Evolutionary conservation across 2,888 invertebrate species (phyloP).

Genomic region (Dynastes hyllus): DNA sequence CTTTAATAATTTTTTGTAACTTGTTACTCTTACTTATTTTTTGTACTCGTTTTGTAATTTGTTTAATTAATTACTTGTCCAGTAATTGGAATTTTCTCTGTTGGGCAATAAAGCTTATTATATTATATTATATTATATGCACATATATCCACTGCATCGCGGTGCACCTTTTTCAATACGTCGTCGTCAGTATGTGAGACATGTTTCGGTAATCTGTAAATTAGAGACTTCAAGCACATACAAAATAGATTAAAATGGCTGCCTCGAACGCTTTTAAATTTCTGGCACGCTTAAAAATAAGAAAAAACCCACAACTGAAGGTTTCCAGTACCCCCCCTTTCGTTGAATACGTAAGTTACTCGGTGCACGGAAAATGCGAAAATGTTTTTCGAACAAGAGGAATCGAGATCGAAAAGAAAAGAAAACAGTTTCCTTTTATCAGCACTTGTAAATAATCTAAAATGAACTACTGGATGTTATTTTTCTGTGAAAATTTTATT

Average conservation of each 20-base stretch:
- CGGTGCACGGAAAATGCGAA: conserved; percentile 61
- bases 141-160: no score
- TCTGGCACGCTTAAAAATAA: conserved; percentile 61
- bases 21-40: no score
- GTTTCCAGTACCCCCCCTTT: no score
- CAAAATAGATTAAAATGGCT: conserved; percentile 54
- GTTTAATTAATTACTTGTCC: no score
- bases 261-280: conserved; percentile 52
- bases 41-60: no score
- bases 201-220: conserved; percentile 53
- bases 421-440: background rate
- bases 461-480: no score
- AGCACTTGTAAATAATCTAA: no score
- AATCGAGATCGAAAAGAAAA: background rate
- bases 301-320: conserved; percentile 60
- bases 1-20: no score
- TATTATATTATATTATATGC: no score
- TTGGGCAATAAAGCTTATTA: no score
- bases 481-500: no score
- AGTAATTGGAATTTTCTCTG: no score
- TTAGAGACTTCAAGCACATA: conserved; percentile 53
- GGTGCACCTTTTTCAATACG: background rate
- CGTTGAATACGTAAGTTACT: conserved; percentile 61
- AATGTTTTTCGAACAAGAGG: conserved; percentile 61
- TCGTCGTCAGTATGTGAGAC: conserved; percentile 40